A percentile compares a stretch with the other conserved stretches of the same genome.
Evolutionary conservation across 2,797 vertebrate genomes (phyloP).

Genomic region (Eleutherodactylus coqui): DNA sequence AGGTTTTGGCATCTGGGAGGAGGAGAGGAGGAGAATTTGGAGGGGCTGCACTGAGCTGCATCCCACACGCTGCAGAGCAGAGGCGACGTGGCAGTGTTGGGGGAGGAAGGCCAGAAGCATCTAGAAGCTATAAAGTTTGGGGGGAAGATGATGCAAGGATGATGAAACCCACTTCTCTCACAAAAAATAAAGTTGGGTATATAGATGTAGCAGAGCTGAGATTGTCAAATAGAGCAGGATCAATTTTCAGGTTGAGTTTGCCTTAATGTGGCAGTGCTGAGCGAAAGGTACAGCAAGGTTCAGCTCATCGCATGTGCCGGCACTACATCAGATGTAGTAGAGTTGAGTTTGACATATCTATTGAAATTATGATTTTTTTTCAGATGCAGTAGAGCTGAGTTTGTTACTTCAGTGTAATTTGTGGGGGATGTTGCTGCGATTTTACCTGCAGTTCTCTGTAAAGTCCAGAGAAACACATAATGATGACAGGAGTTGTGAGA

Average conservation of each 20-base stretch:
- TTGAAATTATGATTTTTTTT: not conserved
- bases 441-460: too few species aligned
- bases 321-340: not conserved
- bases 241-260: too few species aligned
- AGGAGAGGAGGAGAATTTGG: conserved; percentile 2
- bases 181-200: not conserved
- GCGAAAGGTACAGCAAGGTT: not conserved
- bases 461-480: too few species aligned
- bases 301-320: too few species aligned
- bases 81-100: conserved; percentile 13
- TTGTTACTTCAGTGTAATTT: too few species aligned
- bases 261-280: not conserved
- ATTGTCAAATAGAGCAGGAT: not conserved
- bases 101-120: not conserved
- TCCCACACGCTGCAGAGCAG: conserved; percentile 13
- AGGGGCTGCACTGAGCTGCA: not conserved
- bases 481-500: too few species aligned
- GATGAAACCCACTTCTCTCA: not conserved
- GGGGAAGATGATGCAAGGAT: not conserved
- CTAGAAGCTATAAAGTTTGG: not conserved
- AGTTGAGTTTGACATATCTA: not conserved
- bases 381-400: not conserved
- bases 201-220: not conserved
- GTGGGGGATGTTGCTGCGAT: too few species aligned
- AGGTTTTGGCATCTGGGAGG: not conserved